A percentile compares a stretch with the other conserved stretches of the same genome.
These are phyloP conservation scores for Theristicus caerulescens DNA, from an alignment of 2,113 vertebrate genomes.

Conservation along the genomic window DNA sequence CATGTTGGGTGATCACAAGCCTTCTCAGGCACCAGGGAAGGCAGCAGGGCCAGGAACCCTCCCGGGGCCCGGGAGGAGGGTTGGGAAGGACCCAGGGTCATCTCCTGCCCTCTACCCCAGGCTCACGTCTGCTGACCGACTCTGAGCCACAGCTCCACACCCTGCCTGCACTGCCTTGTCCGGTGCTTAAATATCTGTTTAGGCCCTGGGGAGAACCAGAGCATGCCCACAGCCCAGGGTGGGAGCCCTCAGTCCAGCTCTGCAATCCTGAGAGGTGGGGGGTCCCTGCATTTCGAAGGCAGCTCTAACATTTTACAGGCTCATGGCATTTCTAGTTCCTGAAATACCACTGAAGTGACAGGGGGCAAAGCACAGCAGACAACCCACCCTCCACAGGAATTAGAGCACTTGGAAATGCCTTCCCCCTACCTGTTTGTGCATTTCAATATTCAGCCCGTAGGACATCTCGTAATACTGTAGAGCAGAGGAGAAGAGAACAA, in stretches of 20 bases:
- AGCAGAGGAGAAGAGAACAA: background rate
- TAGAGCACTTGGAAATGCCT: background rate
- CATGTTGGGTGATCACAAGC: background rate
- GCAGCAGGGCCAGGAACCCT: background rate
- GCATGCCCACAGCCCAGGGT: background rate
- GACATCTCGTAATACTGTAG: conserved; percentile 96
- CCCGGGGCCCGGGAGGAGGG: too few species aligned
- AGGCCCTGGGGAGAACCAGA: background rate
- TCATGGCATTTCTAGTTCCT: background rate
- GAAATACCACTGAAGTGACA: background rate
- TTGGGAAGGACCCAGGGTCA: background rate
- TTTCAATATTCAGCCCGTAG: conserved; percentile 94
- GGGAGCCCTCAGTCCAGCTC: background rate
- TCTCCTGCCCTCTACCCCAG: background rate
- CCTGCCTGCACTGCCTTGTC: background rate
- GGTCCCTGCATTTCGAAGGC: background rate
- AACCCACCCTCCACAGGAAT: background rate
- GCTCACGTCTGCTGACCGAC: background rate
- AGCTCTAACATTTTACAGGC: background rate
- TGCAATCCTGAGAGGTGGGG: fast-evolving
- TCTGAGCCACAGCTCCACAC: background rate
- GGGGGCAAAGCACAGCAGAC: background rate
- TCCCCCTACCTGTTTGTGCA: conserved; percentile 92
- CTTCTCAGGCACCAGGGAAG: background rate
- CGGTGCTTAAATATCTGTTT: background rate